These are phyloP conservation scores for Tor tambroides DNA, from an alignment of 2,113 vertebrate species.

Conservation along the genomic window DNA sequence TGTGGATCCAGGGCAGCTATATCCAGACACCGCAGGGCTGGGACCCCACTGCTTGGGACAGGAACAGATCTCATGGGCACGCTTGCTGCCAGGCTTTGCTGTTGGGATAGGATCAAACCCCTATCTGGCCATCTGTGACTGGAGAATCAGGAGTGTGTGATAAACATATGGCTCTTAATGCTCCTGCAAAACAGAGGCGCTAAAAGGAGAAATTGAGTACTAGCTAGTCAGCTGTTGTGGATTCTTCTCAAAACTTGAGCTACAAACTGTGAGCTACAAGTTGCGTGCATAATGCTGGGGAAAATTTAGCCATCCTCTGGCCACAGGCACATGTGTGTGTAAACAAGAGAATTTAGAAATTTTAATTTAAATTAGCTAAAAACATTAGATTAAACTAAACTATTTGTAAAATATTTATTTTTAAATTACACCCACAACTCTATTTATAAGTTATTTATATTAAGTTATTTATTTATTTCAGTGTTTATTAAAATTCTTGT, in stretches of 20 bases:
- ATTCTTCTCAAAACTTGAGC: neutral
- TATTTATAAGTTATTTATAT: too few species aligned
- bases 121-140: constrained; percentile 51
- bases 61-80: constrained; percentile 41
- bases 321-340: neutral
- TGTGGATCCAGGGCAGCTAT: constrained; percentile 46
- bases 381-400: too few species aligned
- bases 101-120: constrained; percentile 50
- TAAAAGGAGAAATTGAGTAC: neutral
- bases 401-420: too few species aligned
- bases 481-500: too few species aligned
- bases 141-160: constrained; percentile 25
- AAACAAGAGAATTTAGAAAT: too few species aligned
- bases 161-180: constrained; percentile 35
- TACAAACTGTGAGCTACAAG: neutral
- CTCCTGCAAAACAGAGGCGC: constrained; percentile 16
- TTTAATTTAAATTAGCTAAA: too few species aligned
- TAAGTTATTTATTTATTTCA: too few species aligned
- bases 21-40: constrained; percentile 43
- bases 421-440: too few species aligned
- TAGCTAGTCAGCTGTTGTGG: neutral
- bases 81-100: constrained; percentile 45
- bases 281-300: neutral
- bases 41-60: constrained; percentile 32
- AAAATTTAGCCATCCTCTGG: neutral